Conservation (phyloP, 2,797 vertebrate species). For the Sciurus vulgaris region DNA sequence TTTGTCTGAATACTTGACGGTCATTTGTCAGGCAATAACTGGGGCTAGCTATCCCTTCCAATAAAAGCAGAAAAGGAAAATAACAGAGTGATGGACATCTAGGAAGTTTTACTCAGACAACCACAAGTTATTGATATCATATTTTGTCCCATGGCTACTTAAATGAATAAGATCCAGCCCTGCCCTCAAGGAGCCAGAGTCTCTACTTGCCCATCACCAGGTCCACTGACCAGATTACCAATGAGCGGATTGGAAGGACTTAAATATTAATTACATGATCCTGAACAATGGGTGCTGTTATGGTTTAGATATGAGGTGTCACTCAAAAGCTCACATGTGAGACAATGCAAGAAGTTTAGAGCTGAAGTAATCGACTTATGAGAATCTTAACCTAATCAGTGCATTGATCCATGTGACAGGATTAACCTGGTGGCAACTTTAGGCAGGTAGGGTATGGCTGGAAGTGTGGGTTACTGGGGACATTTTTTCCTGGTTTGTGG, state of each 20-base stretch:
- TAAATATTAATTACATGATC: background rate
- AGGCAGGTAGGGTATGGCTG: no score
- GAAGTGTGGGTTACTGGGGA: no score
- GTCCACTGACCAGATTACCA: background rate
- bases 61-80: background rate
- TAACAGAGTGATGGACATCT: background rate
- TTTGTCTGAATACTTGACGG: background rate
- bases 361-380: no score
- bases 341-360: no score
- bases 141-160: background rate
- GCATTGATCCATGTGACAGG: no score
- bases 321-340: no score
- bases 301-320: no score
- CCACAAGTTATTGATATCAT: background rate
- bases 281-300: background rate
- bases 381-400: no score
- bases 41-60: background rate
- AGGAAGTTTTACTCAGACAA: background rate
- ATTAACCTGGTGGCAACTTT: no score
- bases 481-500: no score
- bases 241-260: background rate
- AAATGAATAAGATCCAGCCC: background rate
- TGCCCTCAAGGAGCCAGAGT: background rate
- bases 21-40: background rate
- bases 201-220: background rate